A percentile compares a stretch with the other conserved stretches of the same genome.
Evolutionary conservation across 2,888 invertebrate genomes (phyloP).

Genomic region (Automeris io): DNA sequence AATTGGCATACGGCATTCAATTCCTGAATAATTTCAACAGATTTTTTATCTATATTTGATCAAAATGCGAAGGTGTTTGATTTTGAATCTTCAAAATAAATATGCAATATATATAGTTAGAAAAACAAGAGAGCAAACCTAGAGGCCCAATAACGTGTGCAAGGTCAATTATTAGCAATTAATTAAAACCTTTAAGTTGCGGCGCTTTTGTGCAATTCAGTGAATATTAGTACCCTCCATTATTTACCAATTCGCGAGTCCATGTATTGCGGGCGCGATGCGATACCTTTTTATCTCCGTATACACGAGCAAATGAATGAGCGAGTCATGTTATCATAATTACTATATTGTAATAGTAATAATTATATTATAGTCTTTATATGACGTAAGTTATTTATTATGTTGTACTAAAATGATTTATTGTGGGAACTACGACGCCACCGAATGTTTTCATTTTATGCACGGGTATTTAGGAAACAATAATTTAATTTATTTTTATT

Average conservation of each 20-base stretch:
- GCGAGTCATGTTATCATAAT: slow-evolving; percentile 31
- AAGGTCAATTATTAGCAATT: slow-evolving; percentile 2
- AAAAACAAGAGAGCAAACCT: background rate
- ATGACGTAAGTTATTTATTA: slow-evolving; percentile 22
- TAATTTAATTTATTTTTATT: too few species aligned
- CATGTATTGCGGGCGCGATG: slow-evolving; percentile 15
- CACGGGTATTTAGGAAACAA: too few species aligned
- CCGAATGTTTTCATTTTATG: background rate
- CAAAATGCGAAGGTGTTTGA: too few species aligned
- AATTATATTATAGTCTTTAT: slow-evolving; percentile 26
- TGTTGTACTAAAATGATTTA: slow-evolving; percentile 28
- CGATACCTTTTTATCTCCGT: slow-evolving; percentile 22
- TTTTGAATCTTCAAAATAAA: too few species aligned
- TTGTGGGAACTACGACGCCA: slow-evolving; percentile 20
- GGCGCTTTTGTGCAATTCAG: background rate
- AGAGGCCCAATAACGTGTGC: background rate
- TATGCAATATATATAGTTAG: too few species aligned
- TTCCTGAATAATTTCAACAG: too few species aligned
- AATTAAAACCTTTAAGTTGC: background rate
- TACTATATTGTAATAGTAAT: slow-evolving; percentile 25
- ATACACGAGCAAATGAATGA: slow-evolving; percentile 19
- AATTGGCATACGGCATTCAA: too few species aligned
- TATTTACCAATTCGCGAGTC: slow-evolving; percentile 26
- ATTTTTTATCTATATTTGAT: too few species aligned
- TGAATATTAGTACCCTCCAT: slow-evolving; percentile 18